Base-by-base conservation (phyloP, 92 coral and sea anemone genomes). In the Ricordea florida region DNA sequence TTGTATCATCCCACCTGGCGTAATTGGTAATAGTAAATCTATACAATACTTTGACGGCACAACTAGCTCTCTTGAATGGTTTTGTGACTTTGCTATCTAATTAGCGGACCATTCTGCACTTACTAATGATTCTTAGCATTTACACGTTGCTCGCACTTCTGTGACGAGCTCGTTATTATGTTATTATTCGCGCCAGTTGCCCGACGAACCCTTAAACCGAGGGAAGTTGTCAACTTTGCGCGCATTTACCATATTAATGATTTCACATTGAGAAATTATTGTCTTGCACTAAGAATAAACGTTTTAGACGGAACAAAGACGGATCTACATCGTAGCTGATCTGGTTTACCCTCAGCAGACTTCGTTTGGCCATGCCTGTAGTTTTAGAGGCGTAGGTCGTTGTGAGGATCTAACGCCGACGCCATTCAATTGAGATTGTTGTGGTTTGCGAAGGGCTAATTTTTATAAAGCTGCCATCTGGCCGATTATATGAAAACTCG, bases 401-500 rank as follows among this genome's bases (percentile, higher is more conserved):
- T 41, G 28, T 21, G n/a, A n/a, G n/a, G n/a, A n/a, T n/a, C n/a
- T 31, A 26, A 15, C 56, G 66, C 52, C 21, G 49, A 15, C 44
- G 83, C 42, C 23, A 45, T 53, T 48, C 13, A n/a, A n/a, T 9
- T 31, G 9, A 56, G 68, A 66, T 46, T 86, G 87, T 86, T 86
- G 96, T 83, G 83, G 89, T 82, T 90, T 69, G 72, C 73, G 74
- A 52, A 66, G 73, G 74, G 85, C 79, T 74, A 69, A 91, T 84
- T 88, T 84, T 91, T 69, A 81, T 88, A 69, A 80, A 62, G 80
- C 81, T 88, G 90, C 84, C 97, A 91, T 91, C 97, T 91, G 97
- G 97, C 64, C 97, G 97, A 91, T 91, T 91, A 91, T 91, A 79
- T 84, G 92, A 88, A 91, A 84, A 88, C 90, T 85, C 52, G 46